Conservation (phyloP, 2,797 vertebrate species). For the Anguilla anguilla region DNA sequence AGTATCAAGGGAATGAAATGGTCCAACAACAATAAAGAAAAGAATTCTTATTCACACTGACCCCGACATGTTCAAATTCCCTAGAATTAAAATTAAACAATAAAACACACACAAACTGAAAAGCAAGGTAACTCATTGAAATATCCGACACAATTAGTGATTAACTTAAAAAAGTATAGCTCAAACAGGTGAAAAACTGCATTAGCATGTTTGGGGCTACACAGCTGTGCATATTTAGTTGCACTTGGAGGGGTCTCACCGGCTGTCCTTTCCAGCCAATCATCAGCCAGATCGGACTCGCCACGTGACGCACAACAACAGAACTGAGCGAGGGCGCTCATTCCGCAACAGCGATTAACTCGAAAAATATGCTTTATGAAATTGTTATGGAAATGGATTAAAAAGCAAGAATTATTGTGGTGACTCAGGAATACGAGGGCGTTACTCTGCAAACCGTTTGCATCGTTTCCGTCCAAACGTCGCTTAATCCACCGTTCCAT, state of each 20-base stretch:
- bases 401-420: background rate
- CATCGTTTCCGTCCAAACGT: constrained; percentile 40
- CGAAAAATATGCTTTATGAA: background rate
- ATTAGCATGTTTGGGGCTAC: constrained; percentile 43
- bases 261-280: background rate
- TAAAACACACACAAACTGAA: constrained; percentile 38
- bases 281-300: background rate
- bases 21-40: background rate
- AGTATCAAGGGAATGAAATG: background rate
- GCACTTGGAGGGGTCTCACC: background rate
- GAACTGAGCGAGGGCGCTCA: background rate
- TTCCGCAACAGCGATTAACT: background rate
- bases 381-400: background rate
- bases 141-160: constrained; percentile 53
- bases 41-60: background rate
- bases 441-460: constrained; percentile 25
- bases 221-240: constrained; percentile 14
- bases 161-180: constrained; percentile 46
- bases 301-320: background rate
- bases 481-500: background rate
- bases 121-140: constrained; percentile 45
- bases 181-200: constrained; percentile 66
- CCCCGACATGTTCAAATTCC: background rate
- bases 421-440: background rate
- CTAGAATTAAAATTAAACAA: constrained; percentile 31